A percentile compares a stretch with the other conserved stretches of the same genome.
Evolutionary conservation across 2,113 vertebrate genomes (phyloP).

Genomic region (Garra rufa): DNA sequence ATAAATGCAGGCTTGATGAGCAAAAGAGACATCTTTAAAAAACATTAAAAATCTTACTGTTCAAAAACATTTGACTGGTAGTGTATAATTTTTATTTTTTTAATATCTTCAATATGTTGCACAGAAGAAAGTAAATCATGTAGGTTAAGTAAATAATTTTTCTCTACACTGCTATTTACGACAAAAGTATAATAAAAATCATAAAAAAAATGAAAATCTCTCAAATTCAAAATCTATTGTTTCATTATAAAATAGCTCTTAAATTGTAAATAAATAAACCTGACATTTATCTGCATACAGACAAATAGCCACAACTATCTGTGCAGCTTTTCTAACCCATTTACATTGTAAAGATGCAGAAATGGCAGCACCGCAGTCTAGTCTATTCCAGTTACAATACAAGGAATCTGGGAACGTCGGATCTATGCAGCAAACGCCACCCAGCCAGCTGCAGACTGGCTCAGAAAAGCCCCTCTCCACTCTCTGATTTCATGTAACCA

Average conservation of each 20-base stretch:
- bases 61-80: no score
- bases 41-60: no score
- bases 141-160: no score
- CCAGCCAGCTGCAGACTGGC: slow-evolving; percentile 17
- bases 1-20: no score
- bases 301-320: not conserved
- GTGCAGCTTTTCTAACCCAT: not conserved
- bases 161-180: not conserved
- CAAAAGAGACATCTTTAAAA: no score
- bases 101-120: no score
- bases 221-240: not conserved
- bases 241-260: not conserved
- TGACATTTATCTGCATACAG: no score
- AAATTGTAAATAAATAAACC: no score
- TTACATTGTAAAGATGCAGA: not conserved
- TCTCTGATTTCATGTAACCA: slow-evolving; percentile 38
- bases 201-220: not conserved
- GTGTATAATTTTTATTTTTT: no score
- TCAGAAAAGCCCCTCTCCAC: slow-evolving; percentile 7
- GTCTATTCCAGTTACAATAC: not conserved
- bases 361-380: not conserved
- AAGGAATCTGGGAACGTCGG: not conserved
- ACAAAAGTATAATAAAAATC: not conserved
- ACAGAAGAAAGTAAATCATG: not conserved
- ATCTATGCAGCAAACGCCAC: not conserved